Conservation (phyloP, 2,888 invertebrate genomes). For the Melieria picta region DNA sequence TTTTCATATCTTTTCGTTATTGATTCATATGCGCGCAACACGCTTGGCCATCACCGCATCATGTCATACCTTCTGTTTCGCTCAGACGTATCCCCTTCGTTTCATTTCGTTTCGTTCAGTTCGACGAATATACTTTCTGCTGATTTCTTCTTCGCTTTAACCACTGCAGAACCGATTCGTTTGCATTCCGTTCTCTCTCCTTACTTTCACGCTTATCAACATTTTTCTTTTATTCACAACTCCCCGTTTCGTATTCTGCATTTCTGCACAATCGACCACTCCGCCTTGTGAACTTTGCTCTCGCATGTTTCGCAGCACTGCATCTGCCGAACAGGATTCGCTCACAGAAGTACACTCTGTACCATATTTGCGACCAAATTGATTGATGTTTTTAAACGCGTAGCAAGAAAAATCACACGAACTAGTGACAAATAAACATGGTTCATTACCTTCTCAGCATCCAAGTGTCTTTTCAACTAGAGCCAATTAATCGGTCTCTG, state of each 20-base stretch:
- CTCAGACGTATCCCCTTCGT: background rate
- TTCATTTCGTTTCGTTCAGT: background rate
- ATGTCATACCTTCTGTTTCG: background rate
- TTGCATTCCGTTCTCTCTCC: background rate
- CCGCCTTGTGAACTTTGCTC: too few relatives aligned
- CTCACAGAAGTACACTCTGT: too few relatives aligned
- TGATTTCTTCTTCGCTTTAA: conserved; percentile 14
- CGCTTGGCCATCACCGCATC: conserved; percentile 31
- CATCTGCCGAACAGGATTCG: too few relatives aligned
- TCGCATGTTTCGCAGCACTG: too few relatives aligned
- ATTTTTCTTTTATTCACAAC: background rate
- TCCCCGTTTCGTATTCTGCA: conserved; percentile 17
- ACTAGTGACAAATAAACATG: too few relatives aligned
- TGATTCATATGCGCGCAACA: conserved; percentile 12
- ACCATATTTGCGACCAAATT: too few relatives aligned
- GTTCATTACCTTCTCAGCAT: too few relatives aligned
- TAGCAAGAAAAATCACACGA: too few relatives aligned
- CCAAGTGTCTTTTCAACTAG: too few relatives aligned
- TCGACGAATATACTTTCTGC: too few relatives aligned
- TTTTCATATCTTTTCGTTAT: conserved; percentile 15
- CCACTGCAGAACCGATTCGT: conserved; percentile 5
- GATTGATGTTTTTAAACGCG: too few relatives aligned
- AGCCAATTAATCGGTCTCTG: too few relatives aligned
- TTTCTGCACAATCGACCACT: conserved; percentile 23
- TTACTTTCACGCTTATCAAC: background rate